A percentile compares a stretch with the other conserved stretches of the same genome.
Conservation (phyloP, 2,113 vertebrate genomes). For the Ammodytes dubius region DNA sequence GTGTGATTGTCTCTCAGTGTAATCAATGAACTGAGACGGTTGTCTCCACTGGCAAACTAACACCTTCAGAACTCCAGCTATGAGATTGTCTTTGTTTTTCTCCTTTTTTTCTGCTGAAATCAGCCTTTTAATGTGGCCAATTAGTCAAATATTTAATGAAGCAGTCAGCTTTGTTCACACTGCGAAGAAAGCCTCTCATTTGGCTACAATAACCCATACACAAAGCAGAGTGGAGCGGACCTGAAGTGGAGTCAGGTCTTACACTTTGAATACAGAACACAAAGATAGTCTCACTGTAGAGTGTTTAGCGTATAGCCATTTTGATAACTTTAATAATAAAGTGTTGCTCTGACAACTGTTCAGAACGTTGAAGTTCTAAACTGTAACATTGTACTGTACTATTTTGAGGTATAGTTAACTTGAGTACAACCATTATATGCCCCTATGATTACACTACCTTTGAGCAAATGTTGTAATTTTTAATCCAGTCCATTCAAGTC, state of each 20-base stretch:
- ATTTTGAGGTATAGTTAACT: neutral
- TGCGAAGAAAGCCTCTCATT: conserved; percentile 21
- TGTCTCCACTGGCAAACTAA: conserved; percentile 16
- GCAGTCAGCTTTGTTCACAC: neutral
- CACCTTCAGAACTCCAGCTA: conserved; percentile 10
- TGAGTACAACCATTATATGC: no score
- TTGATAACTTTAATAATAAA: neutral
- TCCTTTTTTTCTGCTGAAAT: conserved; percentile 20
- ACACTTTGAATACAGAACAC: neutral
- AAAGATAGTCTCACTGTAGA: neutral
- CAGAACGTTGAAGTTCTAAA: neutral
- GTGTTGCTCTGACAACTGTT: neutral
- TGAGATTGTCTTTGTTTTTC: neutral
- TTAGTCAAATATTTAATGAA: conserved; percentile 23
- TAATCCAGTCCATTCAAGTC: no score
- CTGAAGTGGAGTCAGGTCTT: neutral
- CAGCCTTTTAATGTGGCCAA: conserved; percentile 42
- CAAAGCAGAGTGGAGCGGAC: neutral
- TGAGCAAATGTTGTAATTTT: no score
- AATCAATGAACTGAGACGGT: conserved; percentile 33
- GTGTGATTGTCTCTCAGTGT: conserved; percentile 28
- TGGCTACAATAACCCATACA: neutral
- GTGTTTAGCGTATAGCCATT: neutral
- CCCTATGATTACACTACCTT: no score
- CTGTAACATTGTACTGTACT: neutral